A percentile compares a stretch with the other conserved stretches of the same genome.
phyloP scores from a whole-genome alignment of 2,888 invertebrate genomes.

The Carabus problematicus region DNA sequence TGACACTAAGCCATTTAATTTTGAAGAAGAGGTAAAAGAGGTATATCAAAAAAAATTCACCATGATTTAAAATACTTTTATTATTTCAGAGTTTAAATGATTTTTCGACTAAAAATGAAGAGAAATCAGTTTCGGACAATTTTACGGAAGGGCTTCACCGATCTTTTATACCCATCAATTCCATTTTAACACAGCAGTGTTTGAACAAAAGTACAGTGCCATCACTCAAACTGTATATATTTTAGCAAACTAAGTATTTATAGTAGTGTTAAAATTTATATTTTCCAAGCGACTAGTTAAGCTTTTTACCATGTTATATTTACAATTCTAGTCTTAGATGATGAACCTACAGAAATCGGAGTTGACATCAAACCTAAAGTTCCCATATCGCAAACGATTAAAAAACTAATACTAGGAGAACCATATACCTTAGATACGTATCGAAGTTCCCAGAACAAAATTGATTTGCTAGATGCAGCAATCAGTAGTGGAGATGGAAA shows the following conservation, averaged over 20 bases:
- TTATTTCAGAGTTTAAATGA: not conserved
- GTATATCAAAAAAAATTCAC: too few relatives aligned
- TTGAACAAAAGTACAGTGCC: conserved; percentile 27
- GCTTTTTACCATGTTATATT: not conserved
- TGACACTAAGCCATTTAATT: conserved; percentile 75
- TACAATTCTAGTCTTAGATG: conserved; percentile 16
- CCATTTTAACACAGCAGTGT: conserved; percentile 28
- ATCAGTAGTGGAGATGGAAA: conserved; percentile 78
- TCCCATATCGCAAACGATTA: conserved; percentile 54
- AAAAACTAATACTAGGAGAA: conserved; percentile 62
- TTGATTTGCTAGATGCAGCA: conserved; percentile 73
- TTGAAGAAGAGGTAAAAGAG: conserved; percentile 70
- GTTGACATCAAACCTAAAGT: not conserved
- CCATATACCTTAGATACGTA: conserved; percentile 61
- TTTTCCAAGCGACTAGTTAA: not conserved
- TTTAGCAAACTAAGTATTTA: not conserved
- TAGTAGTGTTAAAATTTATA: conserved; percentile 44
- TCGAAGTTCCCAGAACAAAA: conserved; percentile 69
- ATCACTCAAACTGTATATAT: not conserved
- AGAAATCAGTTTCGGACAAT: not conserved
- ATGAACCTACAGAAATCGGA: not conserved
- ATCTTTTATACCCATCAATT: conserved; percentile 17
- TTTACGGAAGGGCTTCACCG: conserved; percentile 14
- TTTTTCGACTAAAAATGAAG: conserved; percentile 12
- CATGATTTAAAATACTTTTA: not conserved